Evolutionary conservation across 2,113 vertebrate genomes (phyloP).

Genomic region (Sinocyclocheilus maitianheensis): DNA sequence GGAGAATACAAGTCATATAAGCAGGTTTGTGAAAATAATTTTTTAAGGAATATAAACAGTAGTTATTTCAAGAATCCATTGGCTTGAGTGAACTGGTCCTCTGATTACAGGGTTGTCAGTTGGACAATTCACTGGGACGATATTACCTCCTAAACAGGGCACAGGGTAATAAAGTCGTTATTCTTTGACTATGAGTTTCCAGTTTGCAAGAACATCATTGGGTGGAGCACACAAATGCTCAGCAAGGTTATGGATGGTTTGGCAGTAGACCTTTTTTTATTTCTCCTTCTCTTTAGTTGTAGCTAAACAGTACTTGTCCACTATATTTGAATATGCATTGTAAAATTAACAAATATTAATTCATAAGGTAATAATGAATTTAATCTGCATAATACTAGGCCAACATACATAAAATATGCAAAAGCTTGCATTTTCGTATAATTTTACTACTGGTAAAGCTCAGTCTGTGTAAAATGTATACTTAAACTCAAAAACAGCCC

Average conservation of each 20-base stretch:
- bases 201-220: slow-evolving; percentile 41
- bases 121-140: slow-evolving; percentile 14
- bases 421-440: background rate
- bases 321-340: background rate
- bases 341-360: background rate
- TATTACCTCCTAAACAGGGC: slow-evolving; percentile 12
- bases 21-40: background rate
- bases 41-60: slow-evolving; percentile 36
- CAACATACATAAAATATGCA: background rate
- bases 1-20: slow-evolving; percentile 6
- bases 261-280: background rate
- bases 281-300: background rate
- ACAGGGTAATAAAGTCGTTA: slow-evolving; percentile 5
- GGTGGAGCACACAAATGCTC: slow-evolving; percentile 37
- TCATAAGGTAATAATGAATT: background rate
- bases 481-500: background rate
- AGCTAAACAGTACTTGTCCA: background rate
- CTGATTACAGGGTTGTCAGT: slow-evolving; percentile 48
- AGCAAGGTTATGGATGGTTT: slow-evolving; percentile 10
- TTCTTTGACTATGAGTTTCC: slow-evolving; percentile 25
- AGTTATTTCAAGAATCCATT: slow-evolving; percentile 31
- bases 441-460: background rate
- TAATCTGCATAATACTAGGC: background rate
- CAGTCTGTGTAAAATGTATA: background rate
- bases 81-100: slow-evolving; percentile 20